Evolutionary conservation across 1,140 invertebrate genomes (phyloP).

Genomic region (Drosophila willistoni): DNA sequence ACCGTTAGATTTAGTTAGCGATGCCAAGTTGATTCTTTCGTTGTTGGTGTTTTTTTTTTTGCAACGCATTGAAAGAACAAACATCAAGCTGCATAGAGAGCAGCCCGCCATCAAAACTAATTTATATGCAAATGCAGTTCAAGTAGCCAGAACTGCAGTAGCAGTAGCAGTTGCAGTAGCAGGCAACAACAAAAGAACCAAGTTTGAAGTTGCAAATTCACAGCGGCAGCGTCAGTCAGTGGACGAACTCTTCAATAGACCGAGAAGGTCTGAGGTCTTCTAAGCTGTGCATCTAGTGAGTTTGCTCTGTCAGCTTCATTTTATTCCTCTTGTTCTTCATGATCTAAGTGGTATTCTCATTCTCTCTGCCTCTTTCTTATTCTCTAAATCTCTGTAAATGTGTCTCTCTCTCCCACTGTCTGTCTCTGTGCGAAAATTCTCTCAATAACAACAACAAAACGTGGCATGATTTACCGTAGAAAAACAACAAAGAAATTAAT

Average conservation of each 20-base stretch:
- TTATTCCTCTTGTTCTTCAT: background rate
- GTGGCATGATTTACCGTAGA: slow-evolving; percentile 79
- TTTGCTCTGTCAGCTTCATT: slow-evolving; percentile 3
- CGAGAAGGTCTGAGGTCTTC: slow-evolving; percentile 11
- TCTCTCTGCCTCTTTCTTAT: slow-evolving; percentile 10
- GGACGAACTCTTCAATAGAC: slow-evolving; percentile 13
- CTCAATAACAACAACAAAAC: slow-evolving; percentile 38
- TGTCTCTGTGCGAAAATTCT: slow-evolving; percentile 50
- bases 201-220: slow-evolving; percentile 21
- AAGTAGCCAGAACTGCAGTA: slow-evolving; percentile 55
- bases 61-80: slow-evolving; percentile 75
- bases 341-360: slow-evolving; percentile 7
- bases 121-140: slow-evolving; percentile 81
- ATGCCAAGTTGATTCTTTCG: slow-evolving; percentile 44
- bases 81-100: slow-evolving; percentile 65
- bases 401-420: slow-evolving; percentile 8
- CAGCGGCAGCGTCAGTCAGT: background rate
- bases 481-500: slow-evolving; percentile 81
- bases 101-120: slow-evolving; percentile 73
- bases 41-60: slow-evolving; percentile 13
- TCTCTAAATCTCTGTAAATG: slow-evolving; percentile 7
- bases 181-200: slow-evolving; percentile 47
- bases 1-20: slow-evolving; percentile 61
- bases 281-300: slow-evolving; percentile 1
- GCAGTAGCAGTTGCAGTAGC: background rate